Evolutionary conservation across 2,113 vertebrate species (phyloP).

Genomic region (Harpagus bidentatus): DNA sequence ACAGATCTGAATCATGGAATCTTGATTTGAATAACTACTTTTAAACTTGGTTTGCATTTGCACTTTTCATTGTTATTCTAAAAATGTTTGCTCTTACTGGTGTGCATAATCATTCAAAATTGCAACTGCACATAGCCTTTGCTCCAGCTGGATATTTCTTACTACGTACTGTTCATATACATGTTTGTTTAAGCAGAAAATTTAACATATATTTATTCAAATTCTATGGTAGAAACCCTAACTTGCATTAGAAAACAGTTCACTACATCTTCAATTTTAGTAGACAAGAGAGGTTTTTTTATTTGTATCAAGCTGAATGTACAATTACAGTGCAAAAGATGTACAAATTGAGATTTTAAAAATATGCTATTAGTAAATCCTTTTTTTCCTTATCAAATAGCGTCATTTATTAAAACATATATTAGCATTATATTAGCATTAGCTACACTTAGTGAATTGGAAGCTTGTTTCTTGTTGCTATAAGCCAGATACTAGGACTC

Average conservation of each 20-base stretch:
- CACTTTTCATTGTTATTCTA: background rate
- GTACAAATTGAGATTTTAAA: background rate
- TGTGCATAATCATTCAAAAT: background rate
- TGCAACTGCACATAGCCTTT: background rate
- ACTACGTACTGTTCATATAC: background rate
- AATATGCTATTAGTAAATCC: background rate
- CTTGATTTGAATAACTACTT: constrained; percentile 5
- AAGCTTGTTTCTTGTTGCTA: background rate
- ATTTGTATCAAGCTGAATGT: background rate
- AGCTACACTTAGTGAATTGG: background rate
- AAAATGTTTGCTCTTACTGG: background rate
- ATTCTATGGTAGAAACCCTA: background rate
- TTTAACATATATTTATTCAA: background rate
- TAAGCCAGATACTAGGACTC: background rate
- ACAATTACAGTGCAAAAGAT: background rate
- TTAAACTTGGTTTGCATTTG: background rate
- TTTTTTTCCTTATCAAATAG: background rate
- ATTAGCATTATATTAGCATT: background rate
- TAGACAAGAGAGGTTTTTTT: background rate
- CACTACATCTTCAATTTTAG: background rate
- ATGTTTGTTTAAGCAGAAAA: background rate
- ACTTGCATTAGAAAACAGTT: background rate
- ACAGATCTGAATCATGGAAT: background rate
- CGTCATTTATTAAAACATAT: background rate
- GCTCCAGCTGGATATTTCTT: background rate